A percentile compares a stretch with the other conserved stretches of the same genome.
Evolutionary conservation across 2,113 vertebrate species (phyloP).

Genomic region (Manacus vitellinus): DNA sequence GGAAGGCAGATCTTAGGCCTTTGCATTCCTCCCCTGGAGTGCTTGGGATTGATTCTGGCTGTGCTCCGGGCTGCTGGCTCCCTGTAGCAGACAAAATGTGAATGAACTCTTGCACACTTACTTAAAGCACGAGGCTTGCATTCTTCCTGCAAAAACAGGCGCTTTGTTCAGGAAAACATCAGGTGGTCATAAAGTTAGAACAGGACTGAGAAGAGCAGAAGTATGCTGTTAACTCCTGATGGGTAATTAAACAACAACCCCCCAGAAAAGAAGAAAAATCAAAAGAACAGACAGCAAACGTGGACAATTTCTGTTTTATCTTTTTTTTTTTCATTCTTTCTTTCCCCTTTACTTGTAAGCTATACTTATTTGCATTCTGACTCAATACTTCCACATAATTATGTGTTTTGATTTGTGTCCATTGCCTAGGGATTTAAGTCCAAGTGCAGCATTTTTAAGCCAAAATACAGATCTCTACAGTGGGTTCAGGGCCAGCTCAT

Average conservation of each 20-base stretch:
- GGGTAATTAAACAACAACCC: not conserved
- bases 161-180: not conserved
- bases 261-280: not conserved
- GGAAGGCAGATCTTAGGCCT: conserved; percentile 28
- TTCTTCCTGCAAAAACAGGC: not conserved
- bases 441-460: not conserved
- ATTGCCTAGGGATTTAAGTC: not conserved
- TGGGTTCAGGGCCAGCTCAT: not conserved
- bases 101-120: conserved; percentile 6
- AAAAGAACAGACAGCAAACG: not conserved
- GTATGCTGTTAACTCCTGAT: not conserved
- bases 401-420: not conserved
- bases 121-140: not conserved
- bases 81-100: not conserved
- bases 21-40: not conserved
- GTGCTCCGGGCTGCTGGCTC: not conserved
- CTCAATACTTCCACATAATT: not conserved
- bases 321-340: not conserved
- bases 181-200: not conserved
- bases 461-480: not conserved
- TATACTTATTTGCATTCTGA: not conserved
- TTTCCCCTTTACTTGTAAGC: not conserved
- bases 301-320: not conserved
- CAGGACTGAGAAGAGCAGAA: not conserved
- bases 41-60: not conserved